A percentile compares a stretch with the other conserved stretches of the same genome.
Conservation (phyloP, 2,888 invertebrate species). For the Synanthedon myopaeformis region DNA sequence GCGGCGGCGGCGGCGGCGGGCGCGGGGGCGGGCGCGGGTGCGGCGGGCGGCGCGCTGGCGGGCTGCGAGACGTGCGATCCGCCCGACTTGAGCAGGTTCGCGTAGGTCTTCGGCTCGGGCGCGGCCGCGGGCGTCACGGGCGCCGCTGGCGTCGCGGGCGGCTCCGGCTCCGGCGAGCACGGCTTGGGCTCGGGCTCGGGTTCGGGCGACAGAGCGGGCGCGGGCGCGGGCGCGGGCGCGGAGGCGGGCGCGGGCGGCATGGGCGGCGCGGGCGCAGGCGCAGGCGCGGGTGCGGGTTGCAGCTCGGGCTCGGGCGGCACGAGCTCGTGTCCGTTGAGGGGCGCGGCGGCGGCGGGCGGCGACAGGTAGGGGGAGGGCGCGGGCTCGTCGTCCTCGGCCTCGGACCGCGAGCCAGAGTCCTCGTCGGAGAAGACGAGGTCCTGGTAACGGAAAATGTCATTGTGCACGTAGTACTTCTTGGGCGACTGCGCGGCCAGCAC, state of each 20-base stretch:
- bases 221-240: constrained; percentile 12
- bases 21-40: constrained; percentile 20
- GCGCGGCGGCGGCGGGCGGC: constrained; percentile 33
- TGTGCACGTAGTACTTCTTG: constrained; percentile 98
- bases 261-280: constrained; percentile 29
- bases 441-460: constrained; percentile 99
- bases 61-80: constrained; percentile 6
- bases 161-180: constrained; percentile 22
- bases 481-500: constrained; percentile 95
- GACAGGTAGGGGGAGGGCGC: constrained; percentile 14
- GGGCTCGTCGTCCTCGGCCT: constrained; percentile 74
- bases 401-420: constrained; percentile 63
- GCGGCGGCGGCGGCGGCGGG: constrained; percentile 17
- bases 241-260: constrained; percentile 17
- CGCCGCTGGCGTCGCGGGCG: constrained; percentile 9
- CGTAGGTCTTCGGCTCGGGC: constrained; percentile 87
- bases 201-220: constrained; percentile 20
- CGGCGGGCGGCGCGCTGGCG: constrained; percentile 14
- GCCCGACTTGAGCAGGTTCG: constrained; percentile 82
- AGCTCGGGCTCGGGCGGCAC: constrained; percentile 19
- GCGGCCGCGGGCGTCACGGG: constrained; percentile 15
- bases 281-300: constrained; percentile 13
- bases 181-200: constrained; percentile 29
- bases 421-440: constrained; percentile 73
- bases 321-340: constrained; percentile 27